A percentile compares a stretch with the other conserved stretches of the same genome.
phyloP scores from a whole-genome alignment of 2,113 vertebrate genomes.

The Thinocorus orbignyianus region DNA sequence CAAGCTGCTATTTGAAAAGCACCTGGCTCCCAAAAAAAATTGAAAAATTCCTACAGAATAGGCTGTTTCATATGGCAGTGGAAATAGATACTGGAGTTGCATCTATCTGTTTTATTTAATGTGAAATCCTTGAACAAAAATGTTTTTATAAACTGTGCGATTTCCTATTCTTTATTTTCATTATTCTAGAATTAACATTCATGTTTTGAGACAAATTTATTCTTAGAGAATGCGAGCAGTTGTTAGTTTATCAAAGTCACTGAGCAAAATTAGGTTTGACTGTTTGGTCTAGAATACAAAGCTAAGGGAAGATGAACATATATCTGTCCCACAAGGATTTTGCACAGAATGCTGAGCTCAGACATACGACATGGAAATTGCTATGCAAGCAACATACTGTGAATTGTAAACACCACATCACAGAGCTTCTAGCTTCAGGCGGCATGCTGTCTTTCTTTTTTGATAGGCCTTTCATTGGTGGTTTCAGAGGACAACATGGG shows the following conservation, averaged over 20 bases:
- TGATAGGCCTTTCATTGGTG: background rate
- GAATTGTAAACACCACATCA: background rate
- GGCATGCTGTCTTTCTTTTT: background rate
- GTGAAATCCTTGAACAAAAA: background rate
- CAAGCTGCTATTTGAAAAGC: background rate
- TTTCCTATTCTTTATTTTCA: background rate
- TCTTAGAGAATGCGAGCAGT: background rate
- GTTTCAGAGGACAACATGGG: background rate
- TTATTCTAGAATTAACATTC: background rate
- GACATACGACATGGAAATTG: background rate
- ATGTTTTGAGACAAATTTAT: background rate
- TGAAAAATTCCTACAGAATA: background rate
- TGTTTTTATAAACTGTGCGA: background rate
- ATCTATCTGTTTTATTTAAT: background rate
- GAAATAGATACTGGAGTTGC: background rate
- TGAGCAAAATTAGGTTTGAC: background rate
- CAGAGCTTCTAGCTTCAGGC: background rate
- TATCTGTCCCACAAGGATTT: background rate
- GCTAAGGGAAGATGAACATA: background rate
- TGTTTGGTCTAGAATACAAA: background rate
- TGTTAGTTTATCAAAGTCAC: background rate
- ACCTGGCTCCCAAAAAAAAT: background rate
- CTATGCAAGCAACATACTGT: rapidly evolving
- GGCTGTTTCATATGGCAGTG: background rate
- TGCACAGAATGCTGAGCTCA: background rate